Evolutionary conservation across 2,113 vertebrate genomes (phyloP), one percentile per base, ranked within the genome.

Genomic region (Rhinopomastus cyanomelas): DNA sequence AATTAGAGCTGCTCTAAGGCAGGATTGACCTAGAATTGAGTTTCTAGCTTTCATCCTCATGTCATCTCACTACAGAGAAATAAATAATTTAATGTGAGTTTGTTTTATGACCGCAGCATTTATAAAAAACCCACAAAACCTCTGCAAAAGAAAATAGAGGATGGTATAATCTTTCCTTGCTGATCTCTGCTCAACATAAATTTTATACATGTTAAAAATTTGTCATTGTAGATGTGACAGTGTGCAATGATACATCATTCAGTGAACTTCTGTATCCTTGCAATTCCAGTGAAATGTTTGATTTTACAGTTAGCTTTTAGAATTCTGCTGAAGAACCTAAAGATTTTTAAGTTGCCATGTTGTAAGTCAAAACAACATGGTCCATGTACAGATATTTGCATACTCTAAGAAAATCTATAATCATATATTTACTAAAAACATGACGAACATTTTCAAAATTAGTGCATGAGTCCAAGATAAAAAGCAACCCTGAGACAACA

Each of bases 1-100:
- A 90, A 94, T 81, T 61, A 64, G 32, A 86, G 53, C 49, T 88
- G 53, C 53, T 88, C 44, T 56, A 85, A 69, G 46, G 62, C 30
- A 77, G 48, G 87, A 94, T 92, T 80, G 94, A 85, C 55, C 48
- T 30, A 79, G 71, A 85, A 88, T 21, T 61, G 34, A 64, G 48
- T 57, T 91, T n/a, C 69, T 61, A 61, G 46, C 37, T 86, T 88
- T 36, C 53, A 57, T 32, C 46, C 44, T 84, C 39, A 42, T 42
- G 32, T 39, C 32, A 79, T 65, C 72, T 87, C 25, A 22, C 25
- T 81, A n/a, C 42, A 75, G 16, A 84, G 64, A 72, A 32, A 44
- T 79, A 90, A 78, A 84, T 75, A 94, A 39, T 52, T 39, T 34
- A 90, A 87, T 51, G 16, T 82, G 5, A 5, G 26, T 92, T 81